Evolutionary conservation across 2,797 vertebrate genomes (phyloP).

Genomic region (Eptatretus atami): DNA sequence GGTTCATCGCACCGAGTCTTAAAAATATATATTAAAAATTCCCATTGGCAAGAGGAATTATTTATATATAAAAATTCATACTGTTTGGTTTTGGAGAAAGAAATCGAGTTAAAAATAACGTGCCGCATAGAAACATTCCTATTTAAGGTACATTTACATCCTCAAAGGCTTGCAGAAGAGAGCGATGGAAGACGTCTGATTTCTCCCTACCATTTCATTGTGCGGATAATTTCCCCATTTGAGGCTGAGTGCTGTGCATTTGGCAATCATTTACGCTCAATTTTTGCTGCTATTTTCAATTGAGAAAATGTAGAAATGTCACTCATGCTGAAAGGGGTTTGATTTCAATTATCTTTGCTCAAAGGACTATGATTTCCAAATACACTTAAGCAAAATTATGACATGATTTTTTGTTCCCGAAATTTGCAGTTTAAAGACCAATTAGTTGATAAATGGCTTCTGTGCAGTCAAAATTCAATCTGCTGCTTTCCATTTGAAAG

Average conservation of each 20-base stretch:
- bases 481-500: slow-evolving; percentile 99
- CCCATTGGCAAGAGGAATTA: no score
- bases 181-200: slow-evolving; percentile 13
- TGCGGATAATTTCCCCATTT: slow-evolving; percentile 99
- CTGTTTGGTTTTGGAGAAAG: no score
- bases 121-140: no score
- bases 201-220: slow-evolving; percentile 98
- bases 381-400: slow-evolving; percentile 99
- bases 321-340: slow-evolving; percentile 99
- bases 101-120: no score
- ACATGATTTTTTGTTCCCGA: slow-evolving; percentile 99
- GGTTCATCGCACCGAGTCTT: no score
- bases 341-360: slow-evolving; percentile 99
- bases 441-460: slow-evolving; percentile 99
- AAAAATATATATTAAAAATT: no score
- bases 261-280: slow-evolving; percentile 99
- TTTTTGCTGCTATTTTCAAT: slow-evolving; percentile 99
- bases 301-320: slow-evolving; percentile 99
- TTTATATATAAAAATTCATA: no score
- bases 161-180: no score
- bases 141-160: no score
- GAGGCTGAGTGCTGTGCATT: slow-evolving; percentile 99
- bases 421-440: slow-evolving; percentile 99
- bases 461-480: slow-evolving; percentile 99
- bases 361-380: slow-evolving; percentile 99